A percentile compares a stretch with the other conserved stretches of the same genome.
Conservation (phyloP, 2,888 invertebrate genomes). For the Pterostichus niger region DNA sequence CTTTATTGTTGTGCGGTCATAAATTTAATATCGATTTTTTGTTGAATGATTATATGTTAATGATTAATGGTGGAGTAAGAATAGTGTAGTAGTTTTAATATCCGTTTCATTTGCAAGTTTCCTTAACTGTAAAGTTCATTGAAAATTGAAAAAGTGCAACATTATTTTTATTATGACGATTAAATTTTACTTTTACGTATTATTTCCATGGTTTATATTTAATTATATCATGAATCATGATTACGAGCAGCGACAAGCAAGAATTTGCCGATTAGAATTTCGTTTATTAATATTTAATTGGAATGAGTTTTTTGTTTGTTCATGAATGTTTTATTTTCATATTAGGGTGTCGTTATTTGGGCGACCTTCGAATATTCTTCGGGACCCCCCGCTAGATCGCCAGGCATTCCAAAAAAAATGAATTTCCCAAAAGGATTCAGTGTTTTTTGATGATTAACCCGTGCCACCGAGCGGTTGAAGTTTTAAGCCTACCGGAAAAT, state of each 20-base stretch:
- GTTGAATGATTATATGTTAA: constrained; percentile 36
- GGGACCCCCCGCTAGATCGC: no score
- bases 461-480: no score
- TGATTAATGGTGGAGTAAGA: constrained; percentile 33
- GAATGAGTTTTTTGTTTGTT: not conserved
- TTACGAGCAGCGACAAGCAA: no score
- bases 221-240: not conserved
- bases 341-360: no score
- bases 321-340: not conserved
- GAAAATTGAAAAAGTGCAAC: constrained; percentile 29
- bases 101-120: constrained; percentile 26
- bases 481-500: no score
- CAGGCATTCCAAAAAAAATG: no score
- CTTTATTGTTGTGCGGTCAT: constrained; percentile 21
- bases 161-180: not conserved
- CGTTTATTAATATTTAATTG: not conserved
- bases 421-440: no score
- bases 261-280: no score
- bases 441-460: no score
- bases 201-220: not conserved
- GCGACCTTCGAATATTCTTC: no score
- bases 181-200: no score
- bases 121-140: constrained; percentile 33
- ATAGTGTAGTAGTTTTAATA: constrained; percentile 19
- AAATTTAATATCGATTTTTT: constrained; percentile 24